Evolutionary conservation across 2,888 invertebrate species (phyloP).

Genomic region (Chrysotoxum bicinctum): DNA sequence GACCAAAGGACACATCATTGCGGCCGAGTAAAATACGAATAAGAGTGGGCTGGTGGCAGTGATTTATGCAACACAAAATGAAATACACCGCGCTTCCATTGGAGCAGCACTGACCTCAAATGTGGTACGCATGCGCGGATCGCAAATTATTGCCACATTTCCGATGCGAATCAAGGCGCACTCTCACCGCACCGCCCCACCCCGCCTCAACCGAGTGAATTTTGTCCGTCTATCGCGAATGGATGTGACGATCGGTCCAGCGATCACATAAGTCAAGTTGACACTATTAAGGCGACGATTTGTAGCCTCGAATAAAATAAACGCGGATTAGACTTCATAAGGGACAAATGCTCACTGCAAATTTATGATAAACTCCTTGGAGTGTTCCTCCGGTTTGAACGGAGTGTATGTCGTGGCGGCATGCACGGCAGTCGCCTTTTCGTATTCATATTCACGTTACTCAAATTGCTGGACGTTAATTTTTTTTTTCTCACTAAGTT

Average conservation of each 20-base stretch:
- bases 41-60: slow-evolving; percentile 73
- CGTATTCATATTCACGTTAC: slow-evolving; percentile 6
- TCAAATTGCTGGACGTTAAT: slow-evolving; percentile 48
- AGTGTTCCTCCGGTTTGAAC: slow-evolving; percentile 34
- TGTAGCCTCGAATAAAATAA: slow-evolving; percentile 82
- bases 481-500: slow-evolving; percentile 33
- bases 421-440: neutral
- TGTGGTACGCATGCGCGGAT: slow-evolving; percentile 57
- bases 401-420: neutral
- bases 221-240: slow-evolving; percentile 23
- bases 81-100: slow-evolving; percentile 77
- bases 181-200: neutral
- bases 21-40: slow-evolving; percentile 73
- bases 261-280: slow-evolving; percentile 81
- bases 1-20: slow-evolving; percentile 60
- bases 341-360: slow-evolving; percentile 81
- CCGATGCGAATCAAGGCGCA: slow-evolving; percentile 48
- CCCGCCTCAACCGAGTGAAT: neutral
- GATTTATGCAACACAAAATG: slow-evolving; percentile 82
- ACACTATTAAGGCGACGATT: slow-evolving; percentile 82
- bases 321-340: slow-evolving; percentile 82
- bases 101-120: slow-evolving; percentile 55
- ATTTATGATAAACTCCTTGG: slow-evolving; percentile 77
- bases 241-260: slow-evolving; percentile 73
- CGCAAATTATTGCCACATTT: slow-evolving; percentile 68